phyloP scores from a whole-genome alignment of 2,888 invertebrate species.

The Hyalella azteca region DNA sequence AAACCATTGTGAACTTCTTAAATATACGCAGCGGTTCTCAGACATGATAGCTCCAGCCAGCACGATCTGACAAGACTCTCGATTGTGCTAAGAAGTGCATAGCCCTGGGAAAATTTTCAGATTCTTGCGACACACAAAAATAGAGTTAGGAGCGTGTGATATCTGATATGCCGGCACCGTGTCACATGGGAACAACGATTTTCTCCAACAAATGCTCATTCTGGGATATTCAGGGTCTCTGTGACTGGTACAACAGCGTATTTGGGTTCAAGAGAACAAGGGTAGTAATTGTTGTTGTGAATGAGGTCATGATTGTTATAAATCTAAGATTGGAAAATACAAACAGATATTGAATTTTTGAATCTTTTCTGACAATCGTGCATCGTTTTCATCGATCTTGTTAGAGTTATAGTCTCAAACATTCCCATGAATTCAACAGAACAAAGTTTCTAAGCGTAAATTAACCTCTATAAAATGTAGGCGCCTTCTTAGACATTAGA shows the following conservation, averaged over 20 bases:
- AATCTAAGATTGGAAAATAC: no score
- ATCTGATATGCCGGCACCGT: neutral
- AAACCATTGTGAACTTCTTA: conserved; percentile 36
- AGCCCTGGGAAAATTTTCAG: conserved; percentile 10
- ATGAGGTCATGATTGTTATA: no score
- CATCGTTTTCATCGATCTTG: no score
- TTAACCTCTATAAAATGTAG: no score
- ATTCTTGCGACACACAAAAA: conserved; percentile 14
- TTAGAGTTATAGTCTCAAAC: no score
- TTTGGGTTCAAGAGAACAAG: neutral
- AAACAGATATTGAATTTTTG: no score
- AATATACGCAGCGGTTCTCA: conserved; percentile 27
- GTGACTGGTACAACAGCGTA: neutral
- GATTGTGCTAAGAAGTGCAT: conserved; percentile 36
- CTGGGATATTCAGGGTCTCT: neutral
- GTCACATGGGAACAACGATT: conserved; percentile 20
- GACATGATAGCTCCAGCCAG: conserved; percentile 36
- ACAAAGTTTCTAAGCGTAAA: no score
- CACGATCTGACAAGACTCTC: conserved; percentile 36
- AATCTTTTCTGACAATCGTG: no score
- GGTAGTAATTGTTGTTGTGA: neutral
- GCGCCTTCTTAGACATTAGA: no score
- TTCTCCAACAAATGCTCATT: neutral
- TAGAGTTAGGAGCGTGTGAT: conserved; percentile 23
- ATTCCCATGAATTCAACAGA: no score